phyloP scores from a whole-genome alignment of 2,797 vertebrate genomes.

The Cephalopachus bancanus region DNA sequence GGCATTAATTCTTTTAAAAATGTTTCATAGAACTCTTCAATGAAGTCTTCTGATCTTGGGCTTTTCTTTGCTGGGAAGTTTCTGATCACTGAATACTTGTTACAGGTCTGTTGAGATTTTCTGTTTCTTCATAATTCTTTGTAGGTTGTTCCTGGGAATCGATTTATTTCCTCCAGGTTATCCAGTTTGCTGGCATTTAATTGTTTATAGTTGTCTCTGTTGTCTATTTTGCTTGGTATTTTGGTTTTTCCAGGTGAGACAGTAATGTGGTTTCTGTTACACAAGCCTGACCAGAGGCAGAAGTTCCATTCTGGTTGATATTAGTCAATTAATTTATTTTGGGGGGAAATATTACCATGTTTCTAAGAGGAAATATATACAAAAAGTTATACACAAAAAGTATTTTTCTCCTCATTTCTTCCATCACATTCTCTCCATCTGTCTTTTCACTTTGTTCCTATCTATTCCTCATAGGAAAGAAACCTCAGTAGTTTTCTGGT shows the following conservation, averaged over 20 bases:
- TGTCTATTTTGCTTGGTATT: background rate
- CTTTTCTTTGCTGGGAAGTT: background rate
- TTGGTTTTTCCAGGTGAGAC: background rate
- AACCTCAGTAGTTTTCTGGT: background rate
- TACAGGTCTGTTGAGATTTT: background rate
- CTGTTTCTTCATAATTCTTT: background rate
- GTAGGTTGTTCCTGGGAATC: background rate
- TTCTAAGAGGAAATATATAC: background rate
- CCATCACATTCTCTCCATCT: background rate
- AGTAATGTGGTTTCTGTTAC: background rate
- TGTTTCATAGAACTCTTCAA: background rate
- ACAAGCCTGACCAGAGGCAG: background rate
- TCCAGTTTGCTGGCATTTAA: background rate
- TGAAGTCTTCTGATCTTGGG: background rate
- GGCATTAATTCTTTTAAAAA: background rate
- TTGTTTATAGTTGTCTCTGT: background rate
- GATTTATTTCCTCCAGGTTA: background rate
- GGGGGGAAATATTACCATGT: background rate
- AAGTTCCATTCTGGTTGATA: background rate
- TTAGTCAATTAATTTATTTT: constrained; percentile 9
- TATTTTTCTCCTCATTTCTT: background rate
- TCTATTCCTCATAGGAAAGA: background rate
- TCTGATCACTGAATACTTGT: background rate
- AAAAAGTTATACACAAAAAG: background rate
- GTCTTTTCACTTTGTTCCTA: background rate